Base-by-base conservation (phyloP, 2,797 vertebrate species). In the Hephaestus fuliginosus region DNA sequence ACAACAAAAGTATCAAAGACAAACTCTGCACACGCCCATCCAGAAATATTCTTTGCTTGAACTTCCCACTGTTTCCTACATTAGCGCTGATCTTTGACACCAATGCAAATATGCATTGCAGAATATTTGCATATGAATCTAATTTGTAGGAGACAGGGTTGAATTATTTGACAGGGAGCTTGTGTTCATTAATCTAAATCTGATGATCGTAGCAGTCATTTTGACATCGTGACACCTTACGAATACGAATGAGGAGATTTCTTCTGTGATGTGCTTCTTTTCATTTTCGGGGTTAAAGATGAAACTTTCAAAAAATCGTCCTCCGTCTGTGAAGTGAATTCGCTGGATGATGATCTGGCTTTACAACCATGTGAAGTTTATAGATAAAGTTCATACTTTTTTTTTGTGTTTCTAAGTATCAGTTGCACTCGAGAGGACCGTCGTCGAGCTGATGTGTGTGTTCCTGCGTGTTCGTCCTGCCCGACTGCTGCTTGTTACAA, bases 61-160 rank as follows among this genome's bases (percentile, higher is more conserved):
- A 66, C 36, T 52, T 55, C 14, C 44, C 49, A 17, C 20, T 18
- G 0, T 14, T 7, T 69, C 25, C 22, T 58, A 14, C 5, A n/a
- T 61, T 51, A 18, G 9, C 9, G 1, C 33, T 51, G 74, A 76
- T 75, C 78, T 69, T 51, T 81, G 58, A 53, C 61, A 39, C 55
- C 7, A 63, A 4, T 69, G 63, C 53, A 65, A 71, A 81, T 80
- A 30, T 79, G 36, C 36, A 20, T 39, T 11, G 61, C 33, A 44
- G 64, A 22, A 41, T 62, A 80, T 87, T 82, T 80, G 75, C 83
- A 79, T 81, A 69, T 46, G 51, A 79, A 81, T 72, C 44, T 43
- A 70, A 81, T 81, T 69, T 69, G 71, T 57, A 1, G 51, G 58
- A 63, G 66, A 44, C 18, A 1, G 64, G 70, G 78, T 56, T 81